Base-by-base conservation (phyloP, 1,140 invertebrate species). In the Pollicipes pollicipes region DNA sequence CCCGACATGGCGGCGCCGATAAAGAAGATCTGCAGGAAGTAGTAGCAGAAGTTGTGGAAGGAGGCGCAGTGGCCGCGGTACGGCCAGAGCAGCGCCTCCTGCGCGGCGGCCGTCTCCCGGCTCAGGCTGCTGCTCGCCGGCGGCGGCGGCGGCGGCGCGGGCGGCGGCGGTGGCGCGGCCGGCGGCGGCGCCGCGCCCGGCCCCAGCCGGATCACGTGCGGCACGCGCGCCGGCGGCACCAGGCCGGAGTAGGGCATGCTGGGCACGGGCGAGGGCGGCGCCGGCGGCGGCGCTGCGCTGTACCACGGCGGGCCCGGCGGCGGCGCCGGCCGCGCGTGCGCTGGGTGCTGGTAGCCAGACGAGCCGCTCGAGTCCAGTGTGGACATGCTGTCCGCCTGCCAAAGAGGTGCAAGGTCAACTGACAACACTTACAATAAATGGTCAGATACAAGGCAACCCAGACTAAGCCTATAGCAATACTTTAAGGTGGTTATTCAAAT, bases 41-140 rank as follows among this genome's bases (percentile, higher is more conserved):
- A 29, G 28, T 29, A 66, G 64, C 64, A 66, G n/a, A 66, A 29
- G 27, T 28, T 29, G 64, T 66, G n/a, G 64, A 66, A 66, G 64
- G 24, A 10, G 64, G 27, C 64, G 27, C 64, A 66, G 27, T 66
- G 64, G 64, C 64, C 27, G 6, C 28, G 64, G 64, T 66, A 66
- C 3, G 28, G 64, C 64, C 64, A 66, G 64, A 27, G 28, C 24
- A 66, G 24, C 24, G 28, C 28, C 27, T 66, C 28, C 64, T 66
- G 64, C 3, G 64, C 64, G 28, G 64, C 64, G 64, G 28, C n/a
- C 27, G 28, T 27, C 6, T 3, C 64, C 24, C 13, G 64, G 27
- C 64, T 66, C 24, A 16, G n/a, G 10, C 27, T 66, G 27, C n/a
- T 66, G 64, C 64, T 29, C 24, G 64, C 64, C 10, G 64, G n/a